Base-by-base conservation (phyloP, 2,888 invertebrate genomes). In the Eupeodes luniger region DNA sequence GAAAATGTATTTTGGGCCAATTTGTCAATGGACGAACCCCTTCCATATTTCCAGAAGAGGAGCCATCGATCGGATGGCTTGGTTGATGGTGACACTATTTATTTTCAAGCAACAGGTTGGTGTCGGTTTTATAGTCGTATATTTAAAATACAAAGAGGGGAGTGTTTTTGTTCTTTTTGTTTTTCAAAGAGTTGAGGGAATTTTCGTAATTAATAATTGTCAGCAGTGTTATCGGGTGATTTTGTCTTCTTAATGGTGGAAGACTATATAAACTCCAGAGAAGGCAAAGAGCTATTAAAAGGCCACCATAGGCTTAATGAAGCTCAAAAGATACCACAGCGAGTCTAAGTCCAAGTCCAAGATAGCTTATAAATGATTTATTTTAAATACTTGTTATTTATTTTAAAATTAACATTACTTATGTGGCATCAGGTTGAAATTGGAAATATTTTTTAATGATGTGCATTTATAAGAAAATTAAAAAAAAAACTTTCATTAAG, bases 31-130 rank as follows among this genome's bases (percentile, higher is more conserved):
- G 16, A 69, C 53, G 72, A 16, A 69, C 59, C 16, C 55, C 61
- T 64, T 49, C 16, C 61, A 44, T 27, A 27, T 27, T 5, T 40
- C 40, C 40, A 40, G 40, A 5, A 40, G 40, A 40, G 40, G 40
- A 10, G 40, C 51, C 40, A 16, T 34, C n/a, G 27, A 27, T 27
- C 27, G 27, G 27, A 27, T 27, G 27, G 2, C 40, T 27, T 27
- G 66, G 27, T 34, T 12, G 10, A 16, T 64, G 81, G 82, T 86
- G 86, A 70, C 78, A 75, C 69, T 47, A 57, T 49, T 75, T 75
- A 80, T 86, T 83, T 83, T 27, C 27, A 83, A 66, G 83, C 83
- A 86, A 86, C 79, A 79, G 75, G 81, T 86, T 47, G 74, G 59
- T 27, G 6, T 62, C 49, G n/a, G 10, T 34, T 49, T 36, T 1